These are phyloP conservation scores for Adineta ricciae DNA, from an alignment of 2,888 invertebrate species.

Conservation along the genomic window DNA sequence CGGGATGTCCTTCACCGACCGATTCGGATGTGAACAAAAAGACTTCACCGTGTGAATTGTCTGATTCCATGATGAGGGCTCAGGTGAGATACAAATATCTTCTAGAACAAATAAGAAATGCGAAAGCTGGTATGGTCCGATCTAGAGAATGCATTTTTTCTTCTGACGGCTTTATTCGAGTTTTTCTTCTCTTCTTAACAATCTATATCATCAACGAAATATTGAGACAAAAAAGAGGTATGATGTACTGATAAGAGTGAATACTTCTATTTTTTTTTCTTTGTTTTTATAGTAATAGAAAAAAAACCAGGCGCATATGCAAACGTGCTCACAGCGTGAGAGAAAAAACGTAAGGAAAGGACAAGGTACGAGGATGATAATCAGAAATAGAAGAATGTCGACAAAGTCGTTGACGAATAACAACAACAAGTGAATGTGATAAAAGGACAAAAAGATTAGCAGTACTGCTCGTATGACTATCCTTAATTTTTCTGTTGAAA, in stretches of 20 bases:
- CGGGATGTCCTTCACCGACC: constrained; percentile 50
- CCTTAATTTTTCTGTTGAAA: too few species aligned
- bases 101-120: not conserved
- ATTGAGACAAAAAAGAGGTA: not conserved
- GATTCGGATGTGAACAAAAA: constrained; percentile 51
- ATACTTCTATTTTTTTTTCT: not conserved
- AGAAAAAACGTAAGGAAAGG: not conserved
- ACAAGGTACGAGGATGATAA: not conserved
- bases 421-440: not conserved
- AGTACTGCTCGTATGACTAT: too few species aligned
- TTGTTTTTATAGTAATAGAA: not conserved
- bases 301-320: not conserved
- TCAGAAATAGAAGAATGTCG: not conserved
- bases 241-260: not conserved
- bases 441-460: not conserved
- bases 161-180: not conserved
- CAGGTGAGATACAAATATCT: not conserved
- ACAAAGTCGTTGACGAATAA: not conserved
- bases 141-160: not conserved
- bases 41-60: constrained; percentile 12
- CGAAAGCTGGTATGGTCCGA: not conserved
- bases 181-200: not conserved
- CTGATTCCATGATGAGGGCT: not conserved
- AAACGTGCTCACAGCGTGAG: not conserved
- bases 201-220: not conserved